Percentiles rank a stretch among this genome's conserved stretches.
phyloP scores from a whole-genome alignment of 2,113 vertebrate species.

The Athene noctua region DNA sequence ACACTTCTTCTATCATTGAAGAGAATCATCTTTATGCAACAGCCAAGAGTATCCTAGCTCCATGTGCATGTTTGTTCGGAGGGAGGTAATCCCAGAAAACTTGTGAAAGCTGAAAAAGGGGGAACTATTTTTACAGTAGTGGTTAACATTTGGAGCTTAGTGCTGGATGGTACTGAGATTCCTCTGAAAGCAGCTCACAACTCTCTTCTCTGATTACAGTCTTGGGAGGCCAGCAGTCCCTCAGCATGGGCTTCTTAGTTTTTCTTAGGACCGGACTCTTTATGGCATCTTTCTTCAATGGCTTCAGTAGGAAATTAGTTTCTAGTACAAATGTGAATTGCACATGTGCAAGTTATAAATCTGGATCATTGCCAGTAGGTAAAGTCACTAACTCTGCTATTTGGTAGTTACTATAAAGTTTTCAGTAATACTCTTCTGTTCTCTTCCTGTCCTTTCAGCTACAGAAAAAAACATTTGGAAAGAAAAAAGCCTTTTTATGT shows the following conservation, averaged over 20 bases:
- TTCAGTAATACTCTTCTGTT: slow-evolving; percentile 36
- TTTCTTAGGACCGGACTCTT: neutral
- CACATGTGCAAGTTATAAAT: slow-evolving; percentile 47
- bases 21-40: neutral
- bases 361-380: slow-evolving; percentile 33
- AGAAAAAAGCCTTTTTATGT: slow-evolving; percentile 32
- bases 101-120: neutral
- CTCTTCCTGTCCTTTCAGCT: slow-evolving; percentile 43
- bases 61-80: neutral
- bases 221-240: neutral
- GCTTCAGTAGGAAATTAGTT: slow-evolving; percentile 48
- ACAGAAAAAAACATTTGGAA: slow-evolving; percentile 17
- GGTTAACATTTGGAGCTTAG: neutral
- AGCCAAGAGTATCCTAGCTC: neutral
- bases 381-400: slow-evolving; percentile 17
- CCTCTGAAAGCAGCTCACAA: slow-evolving; percentile 6
- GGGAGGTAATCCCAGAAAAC: neutral
- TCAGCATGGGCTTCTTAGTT: neutral
- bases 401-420: slow-evolving; percentile 33
- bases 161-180: neutral
- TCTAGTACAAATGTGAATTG: slow-evolving; percentile 50
- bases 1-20: neutral
- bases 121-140: slow-evolving; percentile 19
- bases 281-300: slow-evolving; percentile 31
- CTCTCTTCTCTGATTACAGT: neutral